phyloP scores from a whole-genome alignment of 2,888 invertebrate genomes.

The Electrophaes corylata region DNA sequence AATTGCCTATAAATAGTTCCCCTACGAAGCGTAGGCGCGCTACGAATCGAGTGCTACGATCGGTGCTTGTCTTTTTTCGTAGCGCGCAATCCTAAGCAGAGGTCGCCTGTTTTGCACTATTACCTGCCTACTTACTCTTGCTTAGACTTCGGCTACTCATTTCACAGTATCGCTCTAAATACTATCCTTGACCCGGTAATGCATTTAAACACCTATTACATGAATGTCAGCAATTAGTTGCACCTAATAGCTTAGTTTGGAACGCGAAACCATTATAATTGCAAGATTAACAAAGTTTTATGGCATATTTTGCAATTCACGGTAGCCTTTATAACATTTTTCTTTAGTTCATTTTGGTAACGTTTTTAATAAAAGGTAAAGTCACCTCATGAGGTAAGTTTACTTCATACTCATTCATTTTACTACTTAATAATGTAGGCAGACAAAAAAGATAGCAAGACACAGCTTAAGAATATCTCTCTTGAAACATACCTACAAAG shows the following conservation, averaged over 20 bases:
- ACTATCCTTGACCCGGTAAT: conserved; percentile 65
- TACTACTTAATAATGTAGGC: too few species aligned
- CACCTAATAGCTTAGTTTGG: conserved; percentile 27
- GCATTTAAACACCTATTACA: conserved; percentile 50
- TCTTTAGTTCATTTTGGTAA: too few species aligned
- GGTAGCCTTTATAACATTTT: conserved; percentile 1
- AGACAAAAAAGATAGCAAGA: too few species aligned
- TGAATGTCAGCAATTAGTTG: conserved; percentile 46
- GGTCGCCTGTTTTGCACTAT: conserved; percentile 66
- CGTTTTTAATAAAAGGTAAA: too few species aligned
- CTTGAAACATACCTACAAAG: conserved; percentile 22
- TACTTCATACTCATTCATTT: too few species aligned
- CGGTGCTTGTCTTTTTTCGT: conserved; percentile 23
- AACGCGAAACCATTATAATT: conserved; percentile 21
- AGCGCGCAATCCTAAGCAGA: conserved; percentile 37
- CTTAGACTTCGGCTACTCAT: conserved; percentile 68
- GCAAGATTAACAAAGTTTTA: conserved; percentile 15
- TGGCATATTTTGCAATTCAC: conserved; percentile 14
- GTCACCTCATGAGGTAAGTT: too few species aligned
- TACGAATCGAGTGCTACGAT: conserved; percentile 24
- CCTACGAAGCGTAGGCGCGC: conserved; percentile 19
- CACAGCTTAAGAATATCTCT: conserved; percentile 26
- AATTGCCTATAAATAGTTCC: too few species aligned
- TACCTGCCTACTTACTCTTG: conserved; percentile 52
- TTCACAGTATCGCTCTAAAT: conserved; percentile 57